phyloP scores from a whole-genome alignment of 2,888 invertebrate species.

The Drosophila buzzatii region DNA sequence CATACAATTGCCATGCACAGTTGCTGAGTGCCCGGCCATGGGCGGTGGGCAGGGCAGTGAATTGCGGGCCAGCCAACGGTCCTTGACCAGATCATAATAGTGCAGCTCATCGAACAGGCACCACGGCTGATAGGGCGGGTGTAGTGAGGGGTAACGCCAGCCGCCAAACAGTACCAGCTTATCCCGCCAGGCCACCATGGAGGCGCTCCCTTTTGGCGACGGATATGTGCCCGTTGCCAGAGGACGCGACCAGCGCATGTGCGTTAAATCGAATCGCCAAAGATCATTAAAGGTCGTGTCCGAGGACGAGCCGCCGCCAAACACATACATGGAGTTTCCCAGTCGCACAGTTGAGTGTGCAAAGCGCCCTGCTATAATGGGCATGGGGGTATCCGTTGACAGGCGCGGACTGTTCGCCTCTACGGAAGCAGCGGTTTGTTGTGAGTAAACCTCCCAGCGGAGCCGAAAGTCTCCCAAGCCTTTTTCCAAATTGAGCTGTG shows the following conservation, averaged over 20 bases:
- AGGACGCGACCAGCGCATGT: conserved; percentile 93
- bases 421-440: conserved; percentile 57
- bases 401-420: conserved; percentile 28
- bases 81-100: conserved; percentile 92
- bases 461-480: conserved; percentile 92
- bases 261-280: conserved; percentile 96
- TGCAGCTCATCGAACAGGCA: conserved; percentile 97
- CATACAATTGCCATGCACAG: conserved; percentile 93
- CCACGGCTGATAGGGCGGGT: conserved; percentile 93
- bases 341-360: conserved; percentile 95
- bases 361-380: conserved; percentile 95
- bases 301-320: conserved; percentile 97
- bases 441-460: conserved; percentile 89
- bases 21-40: conserved; percentile 97
- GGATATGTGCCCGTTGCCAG: conserved; percentile 93
- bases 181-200: conserved; percentile 94
- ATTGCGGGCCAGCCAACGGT: conserved; percentile 89
- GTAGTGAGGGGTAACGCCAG: conserved; percentile 96
- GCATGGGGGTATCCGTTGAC: conserved; percentile 82
- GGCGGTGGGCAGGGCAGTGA: conserved; percentile 81
- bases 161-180: conserved; percentile 96
- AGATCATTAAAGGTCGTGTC: conserved; percentile 98
- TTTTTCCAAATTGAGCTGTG: conserved; percentile 90
- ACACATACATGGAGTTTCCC: conserved; percentile 95
- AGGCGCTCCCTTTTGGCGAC: conserved; percentile 97